These are phyloP conservation scores for Melanotaenia trifasciata DNA, from an alignment of 2,797 vertebrate genomes.

Conservation along the genomic window DNA sequence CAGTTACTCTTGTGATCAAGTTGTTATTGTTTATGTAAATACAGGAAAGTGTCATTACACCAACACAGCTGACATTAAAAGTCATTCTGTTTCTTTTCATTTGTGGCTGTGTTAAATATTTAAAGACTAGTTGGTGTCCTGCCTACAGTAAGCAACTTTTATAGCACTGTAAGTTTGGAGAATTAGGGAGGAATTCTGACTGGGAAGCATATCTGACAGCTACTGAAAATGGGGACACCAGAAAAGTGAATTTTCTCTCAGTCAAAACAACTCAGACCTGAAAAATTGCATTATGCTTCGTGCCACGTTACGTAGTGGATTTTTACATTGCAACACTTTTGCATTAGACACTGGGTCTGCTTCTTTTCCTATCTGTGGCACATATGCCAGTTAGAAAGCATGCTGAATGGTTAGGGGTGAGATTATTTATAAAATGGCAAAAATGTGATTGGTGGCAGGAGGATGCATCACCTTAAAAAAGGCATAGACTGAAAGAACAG, in stretches of 20 bases:
- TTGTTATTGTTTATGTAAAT: not conserved
- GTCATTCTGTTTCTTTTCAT: not conserved
- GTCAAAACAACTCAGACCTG: not conserved
- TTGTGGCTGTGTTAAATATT: not conserved
- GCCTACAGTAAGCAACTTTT: not conserved
- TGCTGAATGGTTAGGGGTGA: not conserved
- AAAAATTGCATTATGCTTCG: not conserved
- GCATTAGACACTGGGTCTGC: not conserved
- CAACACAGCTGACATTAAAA: not conserved
- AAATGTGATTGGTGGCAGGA: too few relatives aligned
- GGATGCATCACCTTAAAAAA: too few relatives aligned
- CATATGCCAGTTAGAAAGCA: not conserved
- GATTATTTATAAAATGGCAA: not conserved
- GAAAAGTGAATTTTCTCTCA: not conserved
- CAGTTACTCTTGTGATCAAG: too few relatives aligned
- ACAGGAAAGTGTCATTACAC: not conserved
- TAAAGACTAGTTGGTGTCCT: not conserved
- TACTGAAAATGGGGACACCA: not conserved
- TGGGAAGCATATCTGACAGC: not conserved
- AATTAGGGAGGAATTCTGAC: not conserved
- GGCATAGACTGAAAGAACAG: too few relatives aligned
- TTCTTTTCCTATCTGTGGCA: not conserved
- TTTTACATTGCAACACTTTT: not conserved
- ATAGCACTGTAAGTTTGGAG: not conserved
- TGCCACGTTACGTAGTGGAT: not conserved